These are phyloP conservation scores for Drosophila neotestacea DNA, from an alignment of 2,888 invertebrate species.

Conservation along the genomic window DNA sequence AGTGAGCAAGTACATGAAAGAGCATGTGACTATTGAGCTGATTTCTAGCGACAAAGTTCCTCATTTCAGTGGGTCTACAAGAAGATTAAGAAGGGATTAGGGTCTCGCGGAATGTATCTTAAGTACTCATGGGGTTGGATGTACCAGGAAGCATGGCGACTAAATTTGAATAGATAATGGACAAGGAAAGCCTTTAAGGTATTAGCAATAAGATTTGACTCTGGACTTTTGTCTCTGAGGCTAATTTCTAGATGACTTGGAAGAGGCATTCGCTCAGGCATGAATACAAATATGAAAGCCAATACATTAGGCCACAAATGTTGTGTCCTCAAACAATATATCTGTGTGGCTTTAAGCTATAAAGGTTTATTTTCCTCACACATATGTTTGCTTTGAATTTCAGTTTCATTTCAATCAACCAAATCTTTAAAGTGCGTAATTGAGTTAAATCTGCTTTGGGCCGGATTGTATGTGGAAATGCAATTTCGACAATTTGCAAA, in stretches of 20 bases:
- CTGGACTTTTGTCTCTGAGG: constrained; percentile 12
- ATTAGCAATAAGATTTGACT: neutral
- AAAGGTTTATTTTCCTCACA: neutral
- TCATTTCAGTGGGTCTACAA: neutral
- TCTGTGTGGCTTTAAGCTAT: constrained; percentile 6
- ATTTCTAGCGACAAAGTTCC: no score
- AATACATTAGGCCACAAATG: constrained; percentile 9
- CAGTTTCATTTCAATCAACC: constrained; percentile 20
- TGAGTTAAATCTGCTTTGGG: constrained; percentile 10
- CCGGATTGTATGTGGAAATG: neutral
- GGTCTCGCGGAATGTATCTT: neutral
- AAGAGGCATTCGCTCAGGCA: constrained; percentile 30
- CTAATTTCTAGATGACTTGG: constrained; percentile 47
- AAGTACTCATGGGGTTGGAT: neutral
- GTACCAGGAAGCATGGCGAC: neutral
- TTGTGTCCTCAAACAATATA: constrained; percentile 18
- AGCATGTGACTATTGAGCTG: no score
- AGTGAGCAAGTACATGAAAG: no score
- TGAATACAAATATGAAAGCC: constrained; percentile 28
- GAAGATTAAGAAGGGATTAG: neutral
- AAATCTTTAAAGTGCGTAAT: constrained; percentile 29
- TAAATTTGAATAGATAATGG: neutral
- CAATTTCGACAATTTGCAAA: constrained; percentile 15
- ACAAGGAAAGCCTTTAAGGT: neutral
- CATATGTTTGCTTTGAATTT: neutral